Conservation (phyloP, 2,113 vertebrate species). For the Serinus canaria region DNA sequence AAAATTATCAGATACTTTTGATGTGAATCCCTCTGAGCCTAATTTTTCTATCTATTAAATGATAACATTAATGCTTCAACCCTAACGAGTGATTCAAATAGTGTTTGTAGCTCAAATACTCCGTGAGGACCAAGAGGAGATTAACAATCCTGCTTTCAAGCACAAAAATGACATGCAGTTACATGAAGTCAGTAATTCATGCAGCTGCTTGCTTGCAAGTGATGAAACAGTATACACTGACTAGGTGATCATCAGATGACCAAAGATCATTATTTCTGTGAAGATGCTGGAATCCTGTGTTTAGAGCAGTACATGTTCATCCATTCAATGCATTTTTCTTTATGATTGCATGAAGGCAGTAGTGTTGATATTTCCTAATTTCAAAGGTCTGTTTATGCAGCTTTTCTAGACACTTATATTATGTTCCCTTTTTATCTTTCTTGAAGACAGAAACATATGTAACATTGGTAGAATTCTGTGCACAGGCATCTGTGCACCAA, state of each 20-base stretch:
- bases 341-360: background rate
- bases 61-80: background rate
- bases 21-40: slow-evolving; percentile 15
- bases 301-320: background rate
- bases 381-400: background rate
- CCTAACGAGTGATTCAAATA: background rate
- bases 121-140: background rate
- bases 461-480: background rate
- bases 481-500: background rate
- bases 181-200: background rate
- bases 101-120: background rate
- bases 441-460: background rate
- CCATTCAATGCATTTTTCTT: background rate
- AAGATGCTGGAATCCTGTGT: background rate
- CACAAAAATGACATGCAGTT: background rate
- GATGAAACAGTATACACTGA: background rate
- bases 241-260: background rate
- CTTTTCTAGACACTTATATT: background rate
- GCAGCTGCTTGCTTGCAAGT: background rate
- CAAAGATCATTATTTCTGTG: background rate
- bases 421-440: background rate
- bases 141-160: background rate
- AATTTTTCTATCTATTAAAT: background rate
- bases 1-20: slow-evolving; percentile 24
- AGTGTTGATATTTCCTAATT: background rate